phyloP scores from a whole-genome alignment of 2,888 invertebrate species.

The Vanessa cardui region DNA sequence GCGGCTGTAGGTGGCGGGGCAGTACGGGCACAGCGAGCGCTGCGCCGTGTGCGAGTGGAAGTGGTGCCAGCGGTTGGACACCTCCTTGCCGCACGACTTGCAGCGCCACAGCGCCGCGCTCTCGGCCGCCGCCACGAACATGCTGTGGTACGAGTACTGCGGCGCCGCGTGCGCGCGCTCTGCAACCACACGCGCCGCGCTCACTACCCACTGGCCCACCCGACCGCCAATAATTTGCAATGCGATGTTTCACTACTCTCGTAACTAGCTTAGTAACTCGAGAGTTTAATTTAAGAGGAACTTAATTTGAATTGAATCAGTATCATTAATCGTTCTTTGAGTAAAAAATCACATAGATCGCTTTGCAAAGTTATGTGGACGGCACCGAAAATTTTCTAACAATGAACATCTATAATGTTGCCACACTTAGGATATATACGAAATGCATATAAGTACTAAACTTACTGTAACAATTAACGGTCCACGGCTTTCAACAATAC shows the following conservation, averaged over 20 bases:
- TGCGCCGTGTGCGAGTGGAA: constrained; percentile 92
- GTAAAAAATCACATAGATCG: constrained; percentile 17
- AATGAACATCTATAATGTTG: constrained; percentile 36
- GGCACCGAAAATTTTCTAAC: constrained; percentile 25
- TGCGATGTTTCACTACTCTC: constrained; percentile 15
- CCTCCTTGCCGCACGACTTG: constrained; percentile 92
- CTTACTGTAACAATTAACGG: constrained; percentile 27
- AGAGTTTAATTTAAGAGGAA: background rate
- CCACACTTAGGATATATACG: constrained; percentile 36
- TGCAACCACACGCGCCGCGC: constrained; percentile 48
- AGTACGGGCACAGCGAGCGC: constrained; percentile 91
- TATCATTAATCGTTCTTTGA: background rate
- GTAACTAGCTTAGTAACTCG: background rate
- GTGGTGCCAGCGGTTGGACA: constrained; percentile 94
- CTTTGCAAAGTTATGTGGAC: constrained; percentile 30
- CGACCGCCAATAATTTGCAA: constrained; percentile 23
- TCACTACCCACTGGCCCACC: background rate
- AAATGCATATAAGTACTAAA: constrained; percentile 27
- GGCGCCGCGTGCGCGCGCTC: constrained; percentile 64
- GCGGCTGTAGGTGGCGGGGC: constrained; percentile 93
- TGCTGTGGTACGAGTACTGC: constrained; percentile 90
- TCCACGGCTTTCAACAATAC: constrained; percentile 35
- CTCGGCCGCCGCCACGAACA: constrained; percentile 89
- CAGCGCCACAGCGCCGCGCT: constrained; percentile 91
- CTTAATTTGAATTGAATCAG: background rate